Evolutionary conservation across 2,888 invertebrate species (phyloP).

Genomic region (Zaprionus obscuricornis): DNA sequence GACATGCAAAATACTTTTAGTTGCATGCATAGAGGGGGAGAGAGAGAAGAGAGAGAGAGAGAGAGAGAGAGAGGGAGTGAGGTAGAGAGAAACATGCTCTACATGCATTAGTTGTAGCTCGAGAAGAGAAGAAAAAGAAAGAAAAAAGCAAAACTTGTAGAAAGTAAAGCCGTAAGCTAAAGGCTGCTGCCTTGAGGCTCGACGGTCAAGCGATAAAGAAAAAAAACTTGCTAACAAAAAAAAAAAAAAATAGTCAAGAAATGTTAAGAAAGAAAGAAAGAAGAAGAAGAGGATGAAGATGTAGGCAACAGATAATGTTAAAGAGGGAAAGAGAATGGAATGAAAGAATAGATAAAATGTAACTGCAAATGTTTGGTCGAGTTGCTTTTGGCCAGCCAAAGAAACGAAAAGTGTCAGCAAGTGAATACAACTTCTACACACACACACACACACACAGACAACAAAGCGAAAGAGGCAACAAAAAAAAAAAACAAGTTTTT

Average conservation of each 20-base stretch:
- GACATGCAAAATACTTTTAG: too few species aligned
- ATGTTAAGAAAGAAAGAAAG: constrained; percentile 3
- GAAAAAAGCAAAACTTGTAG: constrained; percentile 10
- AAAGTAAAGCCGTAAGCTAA: constrained; percentile 29
- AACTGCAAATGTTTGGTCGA: constrained; percentile 51
- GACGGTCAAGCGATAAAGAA: constrained; percentile 63
- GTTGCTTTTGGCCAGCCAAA: constrained; percentile 37
- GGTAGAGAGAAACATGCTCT: too few species aligned
- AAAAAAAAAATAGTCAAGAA: background rate
- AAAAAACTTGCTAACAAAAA: constrained; percentile 48
- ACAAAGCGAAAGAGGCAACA: constrained; percentile 22
- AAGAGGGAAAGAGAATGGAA: too few species aligned
- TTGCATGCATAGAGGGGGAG: too few species aligned
- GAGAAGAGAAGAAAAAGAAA: background rate
- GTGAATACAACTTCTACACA: constrained; percentile 47
- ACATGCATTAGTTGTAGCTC: background rate
- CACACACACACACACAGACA: background rate
- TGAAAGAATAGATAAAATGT: constrained; percentile 60
- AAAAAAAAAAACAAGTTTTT: constrained; percentile 51
- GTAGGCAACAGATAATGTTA: too few species aligned
- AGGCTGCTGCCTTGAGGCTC: constrained; percentile 40
- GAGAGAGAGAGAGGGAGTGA: too few species aligned
- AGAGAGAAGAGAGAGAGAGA: too few species aligned
- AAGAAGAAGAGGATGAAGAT: background rate
- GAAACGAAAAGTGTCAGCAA: constrained; percentile 72